Evolutionary conservation across 2,797 vertebrate genomes (phyloP).

Genomic region (Sebastes iracundus): DNA sequence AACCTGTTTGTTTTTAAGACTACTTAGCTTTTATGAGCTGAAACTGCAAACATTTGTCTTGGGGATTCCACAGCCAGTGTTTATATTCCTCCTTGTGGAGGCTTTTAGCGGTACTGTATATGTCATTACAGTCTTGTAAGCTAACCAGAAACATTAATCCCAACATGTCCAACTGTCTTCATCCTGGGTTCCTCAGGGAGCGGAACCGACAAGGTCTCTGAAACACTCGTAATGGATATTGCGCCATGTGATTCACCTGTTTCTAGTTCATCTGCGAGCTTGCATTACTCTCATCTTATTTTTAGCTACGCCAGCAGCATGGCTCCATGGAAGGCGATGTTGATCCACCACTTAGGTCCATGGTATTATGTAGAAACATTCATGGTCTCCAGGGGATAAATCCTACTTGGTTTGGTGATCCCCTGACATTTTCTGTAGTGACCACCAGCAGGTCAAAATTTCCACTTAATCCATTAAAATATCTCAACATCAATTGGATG

Average conservation of each 20-base stretch:
- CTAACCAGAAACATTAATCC: conserved; percentile 1
- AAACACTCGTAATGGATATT: conserved; percentile 30
- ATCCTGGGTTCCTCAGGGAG: conserved; percentile 5
- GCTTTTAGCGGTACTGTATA: conserved; percentile 26
- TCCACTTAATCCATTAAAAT: not conserved
- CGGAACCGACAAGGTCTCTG: not conserved
- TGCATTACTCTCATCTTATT: not conserved
- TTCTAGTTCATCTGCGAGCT: conserved; percentile 2
- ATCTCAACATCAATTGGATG: not conserved
- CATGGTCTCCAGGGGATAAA: not conserved
- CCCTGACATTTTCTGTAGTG: not conserved
- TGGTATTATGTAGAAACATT: not conserved
- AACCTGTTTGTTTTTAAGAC: conserved; percentile 25
- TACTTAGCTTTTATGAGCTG: conserved; percentile 18
- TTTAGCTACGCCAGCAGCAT: not conserved
- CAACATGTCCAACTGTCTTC: conserved; percentile 6
- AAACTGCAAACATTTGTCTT: conserved; percentile 25
- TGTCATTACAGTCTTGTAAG: conserved; percentile 10
- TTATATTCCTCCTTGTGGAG: conserved; percentile 14
- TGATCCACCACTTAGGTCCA: not conserved
- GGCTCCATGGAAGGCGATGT: not conserved
- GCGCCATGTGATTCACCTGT: not conserved
- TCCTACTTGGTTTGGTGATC: not conserved
- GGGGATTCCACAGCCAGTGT: not conserved
- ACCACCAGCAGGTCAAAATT: not conserved